Conservation (phyloP, 2,797 vertebrate species). For the Cynodonichthys magdalenae region DNA sequence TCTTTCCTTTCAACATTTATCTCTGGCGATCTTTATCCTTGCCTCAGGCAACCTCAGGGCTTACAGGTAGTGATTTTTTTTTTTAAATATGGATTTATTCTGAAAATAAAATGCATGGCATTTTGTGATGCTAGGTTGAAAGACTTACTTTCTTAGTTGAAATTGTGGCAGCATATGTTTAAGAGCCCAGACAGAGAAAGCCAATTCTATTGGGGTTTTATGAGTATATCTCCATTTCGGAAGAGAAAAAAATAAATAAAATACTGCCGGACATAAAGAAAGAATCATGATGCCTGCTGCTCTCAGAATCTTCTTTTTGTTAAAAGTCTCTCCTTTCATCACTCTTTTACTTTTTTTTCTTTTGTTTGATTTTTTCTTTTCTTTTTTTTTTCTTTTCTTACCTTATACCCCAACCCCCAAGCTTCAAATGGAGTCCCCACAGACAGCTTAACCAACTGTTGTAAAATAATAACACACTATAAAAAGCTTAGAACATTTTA, state of each 20-base stretch:
- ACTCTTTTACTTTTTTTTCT: conserved; percentile 20
- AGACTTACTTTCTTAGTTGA: conserved; percentile 43
- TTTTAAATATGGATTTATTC: conserved; percentile 43
- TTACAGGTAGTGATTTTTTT: conserved; percentile 47
- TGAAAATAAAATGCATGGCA: conserved; percentile 15
- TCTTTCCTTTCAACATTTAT: conserved; percentile 35
- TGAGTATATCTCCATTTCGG: conserved; percentile 33
- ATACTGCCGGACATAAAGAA: conserved; percentile 23
- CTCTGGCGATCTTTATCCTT: conserved; percentile 50
- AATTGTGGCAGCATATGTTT: conserved; percentile 20
- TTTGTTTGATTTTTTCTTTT: conserved; percentile 13
- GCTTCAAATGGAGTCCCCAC: conserved; percentile 43
- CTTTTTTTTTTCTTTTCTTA: conserved; percentile 1
- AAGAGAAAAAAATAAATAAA: conserved; percentile 35
- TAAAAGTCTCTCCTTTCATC: conserved; percentile 36
- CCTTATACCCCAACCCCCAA: conserved; percentile 31
- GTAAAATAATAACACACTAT: conserved; percentile 49
- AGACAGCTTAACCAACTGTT: conserved; percentile 62
- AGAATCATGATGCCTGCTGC: conserved; percentile 14
- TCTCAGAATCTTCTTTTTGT: conserved; percentile 39
- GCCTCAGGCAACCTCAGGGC: conserved; percentile 49
- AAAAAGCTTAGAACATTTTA: conserved; percentile 57
- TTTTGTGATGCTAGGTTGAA: conserved; percentile 9
- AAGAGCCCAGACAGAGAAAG: conserved; percentile 11
- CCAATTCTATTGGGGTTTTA: conserved; percentile 25